Conservation (phyloP, 35 echinoderm and acorn worm species). For the Lytechinus variegatus region DNA sequence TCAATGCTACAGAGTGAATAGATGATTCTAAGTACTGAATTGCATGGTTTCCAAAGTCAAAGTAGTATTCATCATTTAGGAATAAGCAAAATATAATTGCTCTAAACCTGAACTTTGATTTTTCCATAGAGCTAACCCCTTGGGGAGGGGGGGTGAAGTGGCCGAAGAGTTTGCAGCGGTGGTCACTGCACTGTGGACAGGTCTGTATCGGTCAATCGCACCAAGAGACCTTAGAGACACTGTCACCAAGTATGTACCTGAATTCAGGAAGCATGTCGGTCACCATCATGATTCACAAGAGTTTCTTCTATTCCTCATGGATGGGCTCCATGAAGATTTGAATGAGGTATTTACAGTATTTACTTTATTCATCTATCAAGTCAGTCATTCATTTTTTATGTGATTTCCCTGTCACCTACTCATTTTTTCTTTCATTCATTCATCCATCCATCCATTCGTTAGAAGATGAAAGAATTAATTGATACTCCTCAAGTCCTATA, state of each 20-base stretch:
- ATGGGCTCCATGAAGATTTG: slow-evolving; percentile 98
- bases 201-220: slow-evolving; percentile 93
- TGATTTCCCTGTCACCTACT: no score
- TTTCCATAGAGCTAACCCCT: slow-evolving; percentile 69
- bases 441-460: no score
- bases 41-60: no score
- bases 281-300: slow-evolving; percentile 99
- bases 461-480: no score
- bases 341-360: slow-evolving; percentile 95
- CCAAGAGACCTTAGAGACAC: slow-evolving; percentile 84
- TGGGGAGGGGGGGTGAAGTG: slow-evolving; percentile 88
- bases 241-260: slow-evolving; percentile 89
- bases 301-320: slow-evolving; percentile 92
- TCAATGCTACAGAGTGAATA: no score
- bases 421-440: no score
- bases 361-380: no score
- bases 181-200: slow-evolving; percentile 85
- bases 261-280: slow-evolving; percentile 86
- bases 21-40: no score
- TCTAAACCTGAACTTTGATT: not conserved
- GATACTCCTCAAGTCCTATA: no score
- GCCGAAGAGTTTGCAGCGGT: slow-evolving; percentile 94
- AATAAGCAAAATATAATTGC: no score
- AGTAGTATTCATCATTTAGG: no score
- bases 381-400: no score